Conservation (phyloP, 1,140 invertebrate genomes). For the Leptinotarsa defecta region DNA sequence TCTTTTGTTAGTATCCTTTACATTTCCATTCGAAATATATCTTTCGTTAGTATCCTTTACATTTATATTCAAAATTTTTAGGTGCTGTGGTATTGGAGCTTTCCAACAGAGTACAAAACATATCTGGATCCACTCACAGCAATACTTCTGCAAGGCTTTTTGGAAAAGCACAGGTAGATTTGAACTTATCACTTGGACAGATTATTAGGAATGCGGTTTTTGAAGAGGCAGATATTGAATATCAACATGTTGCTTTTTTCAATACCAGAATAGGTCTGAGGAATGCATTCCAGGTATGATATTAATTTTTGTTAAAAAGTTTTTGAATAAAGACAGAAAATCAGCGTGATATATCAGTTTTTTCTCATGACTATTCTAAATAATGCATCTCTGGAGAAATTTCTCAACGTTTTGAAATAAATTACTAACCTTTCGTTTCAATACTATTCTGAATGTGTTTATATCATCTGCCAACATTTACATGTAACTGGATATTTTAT, state of each 20-base stretch:
- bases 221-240: constrained; percentile 95
- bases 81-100: constrained; percentile 85
- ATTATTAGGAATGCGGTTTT: constrained; percentile 91
- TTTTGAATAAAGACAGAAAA: too few species aligned
- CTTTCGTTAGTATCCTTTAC: neutral
- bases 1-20: neutral
- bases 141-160: constrained; percentile 66
- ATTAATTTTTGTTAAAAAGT: neutral
- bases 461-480: too few species aligned
- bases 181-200: constrained; percentile 94
- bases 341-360: too few species aligned
- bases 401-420: too few species aligned
- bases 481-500: too few species aligned
- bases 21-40: neutral
- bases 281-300: constrained; percentile 50
- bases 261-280: constrained; percentile 82
- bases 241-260: constrained; percentile 96
- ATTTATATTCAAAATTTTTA: constrained; percentile 18
- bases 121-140: constrained; percentile 71
- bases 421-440: too few species aligned
- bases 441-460: too few species aligned
- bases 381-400: too few species aligned
- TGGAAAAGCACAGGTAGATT: constrained; percentile 89
- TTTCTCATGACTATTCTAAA: too few species aligned
- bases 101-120: constrained; percentile 91